These are phyloP conservation scores for Apistogramma diplotaenia DNA, from an alignment of 2,113 vertebrate genomes.

Conservation along the genomic window DNA sequence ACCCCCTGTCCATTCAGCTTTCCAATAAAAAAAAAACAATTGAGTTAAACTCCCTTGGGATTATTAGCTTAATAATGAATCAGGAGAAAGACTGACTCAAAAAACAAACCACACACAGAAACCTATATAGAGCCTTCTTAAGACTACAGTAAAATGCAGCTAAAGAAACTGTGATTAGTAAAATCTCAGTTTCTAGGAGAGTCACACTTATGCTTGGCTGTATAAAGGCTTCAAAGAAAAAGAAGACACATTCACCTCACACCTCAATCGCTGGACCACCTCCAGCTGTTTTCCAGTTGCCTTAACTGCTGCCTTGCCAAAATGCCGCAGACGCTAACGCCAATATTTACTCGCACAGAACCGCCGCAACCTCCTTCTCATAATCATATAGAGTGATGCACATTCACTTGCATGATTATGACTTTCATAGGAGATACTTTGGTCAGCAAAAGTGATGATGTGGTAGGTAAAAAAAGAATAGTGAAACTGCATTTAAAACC, in stretches of 20 bases:
- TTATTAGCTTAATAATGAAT: too few relatives aligned
- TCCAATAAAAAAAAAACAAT: too few relatives aligned
- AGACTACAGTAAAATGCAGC: not conserved
- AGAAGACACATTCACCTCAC: conserved; percentile 24
- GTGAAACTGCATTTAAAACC: not conserved
- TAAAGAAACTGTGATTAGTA: not conserved
- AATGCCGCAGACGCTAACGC: not conserved
- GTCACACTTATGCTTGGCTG: conserved; percentile 1
- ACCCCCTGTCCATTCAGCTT: not conserved
- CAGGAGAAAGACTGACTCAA: not conserved
- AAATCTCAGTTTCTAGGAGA: not conserved
- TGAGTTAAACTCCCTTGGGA: too few relatives aligned
- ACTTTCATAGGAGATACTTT: not conserved
- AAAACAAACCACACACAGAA: not conserved
- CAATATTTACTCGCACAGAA: not conserved
- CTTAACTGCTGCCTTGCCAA: not conserved
- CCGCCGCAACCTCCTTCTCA: not conserved
- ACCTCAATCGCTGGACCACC: conserved; percentile 18
- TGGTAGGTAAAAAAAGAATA: not conserved
- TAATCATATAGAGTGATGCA: not conserved
- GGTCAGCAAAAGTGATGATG: not conserved
- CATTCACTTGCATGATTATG: not conserved
- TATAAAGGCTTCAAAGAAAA: conserved; percentile 10
- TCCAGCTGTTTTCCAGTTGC: conserved; percentile 49
- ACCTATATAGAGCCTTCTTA: not conserved